Evolutionary conservation across 2,888 invertebrate genomes (phyloP).

Genomic region (Orchesella flavescens): DNA sequence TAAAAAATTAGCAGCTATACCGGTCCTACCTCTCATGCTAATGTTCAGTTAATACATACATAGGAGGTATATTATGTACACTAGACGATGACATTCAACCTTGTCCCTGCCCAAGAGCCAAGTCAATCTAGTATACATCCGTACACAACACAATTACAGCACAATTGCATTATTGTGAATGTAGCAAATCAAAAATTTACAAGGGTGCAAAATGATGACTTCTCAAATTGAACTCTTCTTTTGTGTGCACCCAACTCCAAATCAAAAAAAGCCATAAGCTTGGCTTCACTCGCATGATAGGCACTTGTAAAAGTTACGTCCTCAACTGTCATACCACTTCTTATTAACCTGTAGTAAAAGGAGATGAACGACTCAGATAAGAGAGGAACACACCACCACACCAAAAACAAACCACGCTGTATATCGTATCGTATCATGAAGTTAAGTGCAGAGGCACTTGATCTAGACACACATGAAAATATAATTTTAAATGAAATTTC

Average conservation of each 20-base stretch:
- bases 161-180: slow-evolving; percentile 1
- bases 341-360: not conserved
- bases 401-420: not conserved
- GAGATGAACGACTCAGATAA: slow-evolving; percentile 1
- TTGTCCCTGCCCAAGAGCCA: slow-evolving; percentile 51
- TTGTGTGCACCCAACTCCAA: not conserved
- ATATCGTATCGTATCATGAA: too few relatives aligned
- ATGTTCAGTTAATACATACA: not conserved
- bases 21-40: not conserved
- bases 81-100: slow-evolving; percentile 42
- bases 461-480: not conserved
- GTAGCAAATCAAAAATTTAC: slow-evolving; percentile 41
- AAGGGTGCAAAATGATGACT: slow-evolving; percentile 37
- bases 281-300: not conserved
- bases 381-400: not conserved
- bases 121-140: not conserved
- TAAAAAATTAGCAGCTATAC: slow-evolving; percentile 1
- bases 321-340: slow-evolving; percentile 22
- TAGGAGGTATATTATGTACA: not conserved
- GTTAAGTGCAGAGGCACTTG: too few relatives aligned
- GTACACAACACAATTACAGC: not conserved
- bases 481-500: not conserved
- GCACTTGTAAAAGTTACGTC: slow-evolving; percentile 2
- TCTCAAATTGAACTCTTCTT: slow-evolving; percentile 7
- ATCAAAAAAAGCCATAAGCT: not conserved